A percentile compares a stretch with the other conserved stretches of the same genome.
phyloP scores from a whole-genome alignment of 2,113 vertebrate species.

The Rhegmatorhina hoffmannsi region DNA sequence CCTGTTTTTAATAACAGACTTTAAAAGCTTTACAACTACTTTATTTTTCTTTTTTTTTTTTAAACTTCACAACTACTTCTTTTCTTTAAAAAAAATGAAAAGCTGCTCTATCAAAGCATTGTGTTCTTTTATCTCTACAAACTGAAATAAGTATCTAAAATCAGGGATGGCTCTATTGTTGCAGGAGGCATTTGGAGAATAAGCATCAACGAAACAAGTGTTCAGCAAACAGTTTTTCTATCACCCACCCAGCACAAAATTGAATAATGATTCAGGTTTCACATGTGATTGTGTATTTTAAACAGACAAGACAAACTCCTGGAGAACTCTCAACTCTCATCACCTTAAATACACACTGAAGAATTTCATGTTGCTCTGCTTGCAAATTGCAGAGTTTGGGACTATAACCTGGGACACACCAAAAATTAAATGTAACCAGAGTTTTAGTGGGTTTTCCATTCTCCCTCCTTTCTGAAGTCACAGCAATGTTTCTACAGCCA shows the following conservation, averaged over 20 bases:
- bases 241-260: conserved; percentile 1
- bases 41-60: neutral
- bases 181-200: neutral
- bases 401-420: neutral
- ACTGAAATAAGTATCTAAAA: neutral
- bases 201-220: neutral
- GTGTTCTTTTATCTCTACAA: neutral
- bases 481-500: neutral
- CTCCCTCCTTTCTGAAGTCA: neutral
- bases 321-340: neutral
- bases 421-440: neutral
- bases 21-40: neutral
- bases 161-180: neutral
- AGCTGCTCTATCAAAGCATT: neutral
- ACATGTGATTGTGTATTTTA: neutral
- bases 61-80: neutral
- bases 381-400: neutral
- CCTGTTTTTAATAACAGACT: neutral
- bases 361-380: neutral
- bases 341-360: neutral
- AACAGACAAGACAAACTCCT: neutral
- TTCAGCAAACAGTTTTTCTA: conserved; percentile 6
- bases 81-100: neutral
- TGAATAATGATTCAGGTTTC: neutral
- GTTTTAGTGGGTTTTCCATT: neutral